These are phyloP conservation scores for Cyrtorhinus lividipennis DNA, from an alignment of 1,140 invertebrate species.

Conservation along the genomic window DNA sequence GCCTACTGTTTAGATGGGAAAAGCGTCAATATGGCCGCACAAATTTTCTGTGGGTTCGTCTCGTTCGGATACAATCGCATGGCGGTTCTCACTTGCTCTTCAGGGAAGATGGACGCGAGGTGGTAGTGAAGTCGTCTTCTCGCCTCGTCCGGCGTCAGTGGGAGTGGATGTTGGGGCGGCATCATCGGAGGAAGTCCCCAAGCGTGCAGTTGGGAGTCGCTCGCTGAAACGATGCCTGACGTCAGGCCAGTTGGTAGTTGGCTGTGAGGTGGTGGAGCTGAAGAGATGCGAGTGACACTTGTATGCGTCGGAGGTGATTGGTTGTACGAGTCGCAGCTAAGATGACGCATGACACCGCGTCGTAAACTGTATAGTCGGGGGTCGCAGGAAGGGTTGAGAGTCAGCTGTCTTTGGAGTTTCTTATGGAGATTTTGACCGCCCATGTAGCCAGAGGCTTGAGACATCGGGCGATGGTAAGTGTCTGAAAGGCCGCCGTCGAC, in stretches of 20 bases:
- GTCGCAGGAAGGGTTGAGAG: conserved; percentile 63
- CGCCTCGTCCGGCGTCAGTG: conserved; percentile 39
- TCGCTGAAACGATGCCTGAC: conserved; percentile 16
- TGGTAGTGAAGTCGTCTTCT: conserved; percentile 66
- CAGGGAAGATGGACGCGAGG: conserved; percentile 71
- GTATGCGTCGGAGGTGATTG: conserved; percentile 24
- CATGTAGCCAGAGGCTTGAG: not conserved
- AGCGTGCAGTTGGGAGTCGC: conserved; percentile 26
- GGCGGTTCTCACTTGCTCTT: conserved; percentile 67
- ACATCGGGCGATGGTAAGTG: conserved; percentile 10
- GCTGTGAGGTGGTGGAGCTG: conserved; percentile 49
- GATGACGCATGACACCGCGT: conserved; percentile 24
- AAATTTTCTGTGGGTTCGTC: conserved; percentile 74
- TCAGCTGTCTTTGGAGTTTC: conserved; percentile 65
- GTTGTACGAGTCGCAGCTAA: conserved; percentile 27
- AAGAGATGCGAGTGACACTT: conserved; percentile 56
- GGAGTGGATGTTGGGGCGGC: conserved; percentile 21
- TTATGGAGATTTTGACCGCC: conserved; percentile 51
- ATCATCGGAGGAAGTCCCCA: not conserved
- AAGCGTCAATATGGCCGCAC: conserved; percentile 65
- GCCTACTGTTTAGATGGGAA: conserved; percentile 35
- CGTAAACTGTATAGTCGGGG: conserved; percentile 43
- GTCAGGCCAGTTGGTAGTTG: conserved; percentile 27
- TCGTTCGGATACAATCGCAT: conserved; percentile 76
- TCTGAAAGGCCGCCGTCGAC: not conserved